phyloP scores from a whole-genome alignment of 1,140 invertebrate genomes.

The Drosophila ambigua region DNA sequence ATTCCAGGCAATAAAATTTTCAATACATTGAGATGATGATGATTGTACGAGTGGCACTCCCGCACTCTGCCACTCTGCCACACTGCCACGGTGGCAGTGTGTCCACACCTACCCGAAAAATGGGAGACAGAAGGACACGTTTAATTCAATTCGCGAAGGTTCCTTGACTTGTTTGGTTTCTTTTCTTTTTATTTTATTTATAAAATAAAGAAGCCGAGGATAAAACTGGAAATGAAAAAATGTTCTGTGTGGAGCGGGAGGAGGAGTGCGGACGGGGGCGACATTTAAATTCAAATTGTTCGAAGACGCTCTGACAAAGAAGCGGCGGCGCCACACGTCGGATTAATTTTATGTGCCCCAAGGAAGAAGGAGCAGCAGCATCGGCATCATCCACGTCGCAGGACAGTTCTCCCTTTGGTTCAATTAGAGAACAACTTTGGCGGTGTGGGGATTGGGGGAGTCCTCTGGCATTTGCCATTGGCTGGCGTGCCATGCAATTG shows the following conservation, averaged over 20 bases:
- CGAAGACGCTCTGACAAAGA: conserved; percentile 71
- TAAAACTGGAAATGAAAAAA: conserved; percentile 38
- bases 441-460: conserved; percentile 3
- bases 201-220: conserved; percentile 40
- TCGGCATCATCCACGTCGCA: neutral
- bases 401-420: conserved; percentile 41
- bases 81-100: conserved; percentile 21
- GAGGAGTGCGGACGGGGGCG: conserved; percentile 6
- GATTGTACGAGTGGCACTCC: neutral
- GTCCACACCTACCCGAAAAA: conserved; percentile 50
- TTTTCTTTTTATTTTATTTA: conserved; percentile 38
- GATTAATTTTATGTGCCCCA: conserved; percentile 78
- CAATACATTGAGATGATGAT: conserved; percentile 66
- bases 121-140: conserved; percentile 57
- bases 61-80: neutral
- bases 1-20: conserved; percentile 79
- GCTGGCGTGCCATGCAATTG: conserved; percentile 71
- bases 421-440: conserved; percentile 56
- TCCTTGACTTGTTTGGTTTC: conserved; percentile 47
- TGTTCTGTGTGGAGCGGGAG: neutral
- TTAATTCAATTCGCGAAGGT: conserved; percentile 80
- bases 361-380: conserved; percentile 25
- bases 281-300: conserved; percentile 82
- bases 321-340: conserved; percentile 76
- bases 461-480: conserved; percentile 65